Percentiles rank a stretch among this genome's conserved stretches.
Evolutionary conservation across 1,140 invertebrate species (phyloP).

Genomic region (Harpegnathos saltator): DNA sequence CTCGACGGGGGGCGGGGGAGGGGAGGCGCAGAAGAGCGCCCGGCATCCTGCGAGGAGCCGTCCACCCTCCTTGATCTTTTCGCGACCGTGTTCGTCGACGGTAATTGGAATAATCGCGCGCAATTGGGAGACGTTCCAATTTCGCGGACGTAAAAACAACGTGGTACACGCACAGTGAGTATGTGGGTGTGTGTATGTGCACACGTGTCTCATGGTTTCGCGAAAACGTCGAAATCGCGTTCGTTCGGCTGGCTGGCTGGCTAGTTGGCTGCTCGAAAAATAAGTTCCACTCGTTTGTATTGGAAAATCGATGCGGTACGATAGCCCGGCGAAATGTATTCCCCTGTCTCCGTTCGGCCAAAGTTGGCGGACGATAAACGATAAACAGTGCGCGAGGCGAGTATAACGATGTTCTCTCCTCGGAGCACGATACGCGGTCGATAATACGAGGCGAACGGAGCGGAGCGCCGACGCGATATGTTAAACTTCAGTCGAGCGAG

Average conservation of each 20-base stretch:
- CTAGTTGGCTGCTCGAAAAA: conserved; percentile 34
- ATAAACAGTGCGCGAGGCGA: conserved; percentile 39
- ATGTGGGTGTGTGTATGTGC: too few relatives aligned
- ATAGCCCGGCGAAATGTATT: conserved; percentile 41
- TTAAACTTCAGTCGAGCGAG: conserved; percentile 32
- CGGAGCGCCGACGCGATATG: conserved; percentile 8
- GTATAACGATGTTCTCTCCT: conserved; percentile 48
- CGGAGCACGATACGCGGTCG: conserved; percentile 16
- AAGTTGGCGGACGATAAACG: conserved; percentile 50
- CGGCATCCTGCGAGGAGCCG: neutral
- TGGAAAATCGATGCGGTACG: conserved; percentile 47
- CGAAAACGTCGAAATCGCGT: conserved; percentile 27
- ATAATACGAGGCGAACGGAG: conserved; percentile 28
- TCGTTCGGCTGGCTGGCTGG: neutral
- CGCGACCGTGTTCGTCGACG: conserved; percentile 21
- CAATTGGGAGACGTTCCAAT: conserved; percentile 66
- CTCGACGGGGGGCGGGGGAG: neutral
- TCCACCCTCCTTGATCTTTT: neutral
- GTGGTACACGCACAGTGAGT: neutral
- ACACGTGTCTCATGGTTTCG: neutral
- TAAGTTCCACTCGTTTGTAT: conserved; percentile 51
- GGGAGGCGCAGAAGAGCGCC: neutral
- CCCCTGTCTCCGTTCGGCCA: conserved; percentile 29
- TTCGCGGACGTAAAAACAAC: conserved; percentile 45
- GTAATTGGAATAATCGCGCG: conserved; percentile 60